phyloP scores from a whole-genome alignment of 2,888 invertebrate species.

The Fragum fragum region DNA sequence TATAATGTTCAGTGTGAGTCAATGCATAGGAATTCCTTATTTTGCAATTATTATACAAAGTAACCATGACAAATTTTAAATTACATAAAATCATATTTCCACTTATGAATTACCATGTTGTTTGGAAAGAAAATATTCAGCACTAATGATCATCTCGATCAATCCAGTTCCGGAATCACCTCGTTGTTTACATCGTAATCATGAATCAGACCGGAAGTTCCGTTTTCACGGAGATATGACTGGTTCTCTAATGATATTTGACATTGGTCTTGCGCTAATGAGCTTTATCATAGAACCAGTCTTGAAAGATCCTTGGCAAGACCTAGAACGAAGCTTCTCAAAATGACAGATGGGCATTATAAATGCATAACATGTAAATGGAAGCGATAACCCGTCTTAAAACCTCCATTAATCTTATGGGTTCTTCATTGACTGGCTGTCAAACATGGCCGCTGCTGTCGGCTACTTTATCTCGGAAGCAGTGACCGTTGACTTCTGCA shows the following conservation, averaged over 20 bases:
- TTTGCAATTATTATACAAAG: no score
- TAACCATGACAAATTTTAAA: no score
- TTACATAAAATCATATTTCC: no score
- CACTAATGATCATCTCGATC: background rate
- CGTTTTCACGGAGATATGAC: conserved; percentile 21
- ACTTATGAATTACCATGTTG: no score
- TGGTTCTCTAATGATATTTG: conserved; percentile 22
- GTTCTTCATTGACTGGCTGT: conserved; percentile 20
- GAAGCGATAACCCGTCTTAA: conserved; percentile 33
- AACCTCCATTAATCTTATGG: conserved; percentile 29
- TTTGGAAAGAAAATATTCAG: background rate
- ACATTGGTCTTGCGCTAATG: conserved; percentile 29
- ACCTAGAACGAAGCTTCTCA: conserved; percentile 1
- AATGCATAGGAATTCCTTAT: no score
- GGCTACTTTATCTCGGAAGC: conserved; percentile 18
- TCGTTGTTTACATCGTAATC: conserved; percentile 5
- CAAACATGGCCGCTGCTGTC: conserved; percentile 28
- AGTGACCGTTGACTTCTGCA: conserved; percentile 32
- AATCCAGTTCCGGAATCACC: background rate
- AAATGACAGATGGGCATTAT: conserved; percentile 26
- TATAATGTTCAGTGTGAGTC: no score
- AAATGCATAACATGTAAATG: conserved; percentile 35
- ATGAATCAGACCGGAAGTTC: conserved; percentile 14
- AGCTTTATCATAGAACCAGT: conserved; percentile 21
- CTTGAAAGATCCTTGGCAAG: conserved; percentile 24